These are phyloP conservation scores for Diploscapter pachys DNA, from an alignment of 1,140 invertebrate species.

Conservation along the genomic window DNA sequence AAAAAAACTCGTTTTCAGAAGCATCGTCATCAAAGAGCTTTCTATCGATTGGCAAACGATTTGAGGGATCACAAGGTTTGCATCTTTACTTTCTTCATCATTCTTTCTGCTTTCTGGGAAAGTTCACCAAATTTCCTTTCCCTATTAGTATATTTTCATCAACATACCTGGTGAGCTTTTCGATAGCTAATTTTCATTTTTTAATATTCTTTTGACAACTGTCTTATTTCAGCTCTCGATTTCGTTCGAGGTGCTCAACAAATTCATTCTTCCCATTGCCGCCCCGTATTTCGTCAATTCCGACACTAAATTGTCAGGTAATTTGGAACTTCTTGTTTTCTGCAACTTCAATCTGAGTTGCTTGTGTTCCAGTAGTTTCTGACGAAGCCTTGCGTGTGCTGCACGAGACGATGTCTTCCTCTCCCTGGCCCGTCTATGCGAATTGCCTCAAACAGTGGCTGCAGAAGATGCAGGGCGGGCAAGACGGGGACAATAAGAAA, in stretches of 20 bases:
- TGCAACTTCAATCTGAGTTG: slow-evolving; percentile 73
- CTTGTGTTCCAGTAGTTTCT: slow-evolving; percentile 69
- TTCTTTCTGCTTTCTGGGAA: no score
- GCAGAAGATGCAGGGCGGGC: slow-evolving; percentile 68
- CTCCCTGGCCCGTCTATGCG: slow-evolving; percentile 58
- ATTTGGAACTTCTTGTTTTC: slow-evolving; percentile 66
- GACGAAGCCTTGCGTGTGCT: slow-evolving; percentile 69
- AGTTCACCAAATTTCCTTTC: no score
- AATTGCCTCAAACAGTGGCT: slow-evolving; percentile 75
- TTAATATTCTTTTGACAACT: no score
- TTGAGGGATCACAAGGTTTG: no score
- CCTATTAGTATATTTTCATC: no score
- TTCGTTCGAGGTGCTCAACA: slow-evolving; percentile 65
- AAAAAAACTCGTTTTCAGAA: no score
- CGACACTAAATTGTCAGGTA: slow-evolving; percentile 15
- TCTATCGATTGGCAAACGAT: no score
- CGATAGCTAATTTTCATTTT: no score
- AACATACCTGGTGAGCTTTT: no score
- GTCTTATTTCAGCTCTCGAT: slow-evolving; percentile 33
- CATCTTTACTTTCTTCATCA: no score
- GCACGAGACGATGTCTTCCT: slow-evolving; percentile 26
- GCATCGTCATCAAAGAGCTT: no score
- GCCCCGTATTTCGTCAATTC: slow-evolving; percentile 19
- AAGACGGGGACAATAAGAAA: slow-evolving; percentile 74
- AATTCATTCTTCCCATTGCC: slow-evolving; percentile 35